Conservation (phyloP, 1,140 invertebrate species). For the Agrilus planipennis region DNA sequence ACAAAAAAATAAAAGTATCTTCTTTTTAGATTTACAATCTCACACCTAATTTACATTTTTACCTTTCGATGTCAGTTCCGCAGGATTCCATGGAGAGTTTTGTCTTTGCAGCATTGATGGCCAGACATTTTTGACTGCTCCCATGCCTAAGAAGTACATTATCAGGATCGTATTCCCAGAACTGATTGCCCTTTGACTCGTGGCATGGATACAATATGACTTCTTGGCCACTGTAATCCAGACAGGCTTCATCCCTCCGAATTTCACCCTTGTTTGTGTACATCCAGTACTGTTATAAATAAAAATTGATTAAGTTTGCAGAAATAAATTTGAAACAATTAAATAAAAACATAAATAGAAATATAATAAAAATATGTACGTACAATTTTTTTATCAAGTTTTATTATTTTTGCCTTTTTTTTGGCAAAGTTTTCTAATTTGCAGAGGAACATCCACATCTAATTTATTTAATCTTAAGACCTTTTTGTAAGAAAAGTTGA, state of each 20-base stretch:
- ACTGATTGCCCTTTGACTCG: conserved; percentile 87
- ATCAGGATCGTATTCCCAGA: conserved; percentile 54
- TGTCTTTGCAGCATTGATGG: conserved; percentile 66
- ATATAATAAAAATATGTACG: too few species aligned
- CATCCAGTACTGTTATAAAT: conserved; percentile 99
- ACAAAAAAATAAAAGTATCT: too few species aligned
- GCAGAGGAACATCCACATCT: too few species aligned
- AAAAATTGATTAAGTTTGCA: too few species aligned
- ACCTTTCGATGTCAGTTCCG: conserved; percentile 43
- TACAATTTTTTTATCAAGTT: too few species aligned
- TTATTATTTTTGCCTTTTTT: too few species aligned
- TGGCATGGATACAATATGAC: conserved; percentile 93
- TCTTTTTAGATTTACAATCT: too few species aligned
- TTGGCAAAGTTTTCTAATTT: too few species aligned
- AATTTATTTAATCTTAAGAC: too few species aligned
- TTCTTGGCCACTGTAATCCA: conserved; percentile 90
- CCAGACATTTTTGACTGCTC: conserved; percentile 80
- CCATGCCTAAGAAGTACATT: conserved; percentile 63
- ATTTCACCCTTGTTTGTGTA: conserved; percentile 93
- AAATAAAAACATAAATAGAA: too few species aligned
- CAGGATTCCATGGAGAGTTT: conserved; percentile 79
- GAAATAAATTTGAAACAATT: too few species aligned
- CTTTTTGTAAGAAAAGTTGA: too few species aligned
- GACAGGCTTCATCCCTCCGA: conserved; percentile 87
- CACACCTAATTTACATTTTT: conserved; percentile 76